phyloP scores from a whole-genome alignment of 2,113 vertebrate species.

The Pterocles burchelli region DNA sequence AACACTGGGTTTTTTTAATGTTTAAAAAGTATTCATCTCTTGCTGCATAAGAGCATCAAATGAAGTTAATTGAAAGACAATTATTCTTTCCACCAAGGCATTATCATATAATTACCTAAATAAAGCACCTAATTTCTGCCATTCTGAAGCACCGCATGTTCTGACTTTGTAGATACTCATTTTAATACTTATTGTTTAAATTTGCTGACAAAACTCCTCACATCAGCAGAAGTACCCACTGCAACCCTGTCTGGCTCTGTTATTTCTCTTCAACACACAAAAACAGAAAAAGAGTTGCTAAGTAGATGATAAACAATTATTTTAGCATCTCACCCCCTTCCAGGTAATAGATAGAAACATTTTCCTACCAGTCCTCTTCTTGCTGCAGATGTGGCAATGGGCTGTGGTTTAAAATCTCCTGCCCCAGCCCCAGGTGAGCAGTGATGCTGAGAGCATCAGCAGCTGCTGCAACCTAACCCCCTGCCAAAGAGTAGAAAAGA shows the following conservation, averaged over 20 bases:
- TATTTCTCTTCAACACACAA: not conserved
- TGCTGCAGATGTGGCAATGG: fast-evolving
- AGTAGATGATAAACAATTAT: fast-evolving
- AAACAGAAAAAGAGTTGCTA: not conserved
- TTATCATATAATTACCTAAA: not conserved
- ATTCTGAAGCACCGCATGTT: not conserved
- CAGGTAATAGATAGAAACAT: fast-evolving
- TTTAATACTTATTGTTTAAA: not conserved
- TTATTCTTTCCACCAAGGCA: not conserved
- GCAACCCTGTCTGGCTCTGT: not conserved
- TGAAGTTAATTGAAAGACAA: not conserved
- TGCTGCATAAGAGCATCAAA: not conserved
- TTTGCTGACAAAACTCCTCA: not conserved
- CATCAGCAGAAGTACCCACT: not conserved
- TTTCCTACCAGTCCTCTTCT: fast-evolving
- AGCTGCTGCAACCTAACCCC: not conserved
- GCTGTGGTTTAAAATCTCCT: not conserved
- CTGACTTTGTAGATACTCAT: not conserved
- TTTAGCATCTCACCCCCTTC: too few species aligned
- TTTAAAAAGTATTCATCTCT: not conserved
- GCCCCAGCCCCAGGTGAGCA: not conserved
- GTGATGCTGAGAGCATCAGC: not conserved
- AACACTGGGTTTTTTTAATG: not conserved
- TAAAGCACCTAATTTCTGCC: not conserved
- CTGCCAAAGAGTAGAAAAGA: not conserved